Base-by-base conservation (phyloP, 2,797 vertebrate genomes). In the Lagodon rhomboides region DNA sequence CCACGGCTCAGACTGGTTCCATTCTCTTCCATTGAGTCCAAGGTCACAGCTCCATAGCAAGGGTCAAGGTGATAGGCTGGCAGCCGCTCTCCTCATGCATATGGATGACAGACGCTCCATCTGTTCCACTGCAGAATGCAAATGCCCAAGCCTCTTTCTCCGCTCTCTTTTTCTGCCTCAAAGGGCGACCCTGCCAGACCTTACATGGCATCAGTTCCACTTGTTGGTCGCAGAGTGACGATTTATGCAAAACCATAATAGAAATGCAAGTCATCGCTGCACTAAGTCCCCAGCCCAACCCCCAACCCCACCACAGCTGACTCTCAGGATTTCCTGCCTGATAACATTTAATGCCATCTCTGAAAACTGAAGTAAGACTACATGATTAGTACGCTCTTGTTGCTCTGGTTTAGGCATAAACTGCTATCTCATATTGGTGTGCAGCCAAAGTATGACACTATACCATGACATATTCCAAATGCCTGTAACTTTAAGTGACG, bases 21-120 rank as follows among this genome's bases (percentile, higher is more conserved):
- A 82, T 94, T 93, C 92, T 92, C 86, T 84, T 71, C 82, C 74
- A 89, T 85, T 92, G 85, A 90, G 87, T 76, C 80, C 80, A 85
- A 91, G 92, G 93, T 93, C 92, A 85, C 82, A 89, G 84, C 77
- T 78, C 86, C 84, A 85, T 67, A 67, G 87, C 91, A 84, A 78
- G 92, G 94, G 94, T 95, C 93, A 94, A 94, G 92, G 94, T 94
- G 90, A 91, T 83, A 86, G 90, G 84, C 90, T 91, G 89, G 83
- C 90, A 87, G 82, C 83, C 72, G 76, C 74, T 85, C 65, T 81
- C 87, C 89, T 94, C 86, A 95, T 95, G 85, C 93, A 95, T 95
- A 95, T 95, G 94, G 90, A 95, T 94, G 92, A 74, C 72, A 27
- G 79, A 83, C 54, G 72, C 79, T 91, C 95, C 95, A 95, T 95